Base-by-base conservation (phyloP, 2,797 vertebrate genomes). In the Oryzias dopingdopingensis region DNA sequence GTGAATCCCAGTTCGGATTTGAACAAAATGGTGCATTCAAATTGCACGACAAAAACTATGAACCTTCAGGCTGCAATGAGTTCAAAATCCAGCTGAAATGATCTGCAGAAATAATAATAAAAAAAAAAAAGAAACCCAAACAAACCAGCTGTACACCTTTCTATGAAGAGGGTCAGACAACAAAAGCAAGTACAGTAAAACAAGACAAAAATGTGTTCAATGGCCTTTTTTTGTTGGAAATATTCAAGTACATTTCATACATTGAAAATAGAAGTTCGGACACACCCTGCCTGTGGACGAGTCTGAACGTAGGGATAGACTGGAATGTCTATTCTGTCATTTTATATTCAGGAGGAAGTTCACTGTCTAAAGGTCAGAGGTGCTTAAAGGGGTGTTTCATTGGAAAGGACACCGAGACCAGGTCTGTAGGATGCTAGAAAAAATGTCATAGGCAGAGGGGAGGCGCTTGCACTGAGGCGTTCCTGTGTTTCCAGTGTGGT, bases 241-340 rank as follows among this genome's bases (percentile, higher is more conserved):
- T 80, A 83, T 92, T 92, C 92, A 93, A 92, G 92, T 93, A 92
- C 80, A 82, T 90, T 90, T 86, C 84, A 84, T 91, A 90, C 90
- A 92, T 89, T 90, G 87, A 90, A 85, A 84, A 32, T 65, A 63
- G 78, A 83, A 60, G 63, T 71, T 66, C 70, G 47, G 60, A 75
- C 73, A 80, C 70, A 63, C 77, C 59, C 62, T 60, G 69, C 69
- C 72, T 74, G 58, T 65, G 76, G 74, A 80, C 61, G 74, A 70
- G 66, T 84, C 73, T 84, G 80, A 67, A 67, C 79, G 77, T 79
- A 83, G 76, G 76, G 67, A 69, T 57, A 60, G 59, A 77, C 59
- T 62, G 56, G 65, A 58, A 55, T 57, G 61, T 74, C 60, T 66
- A 52, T 45, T 59, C 58, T 56, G 70, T 76, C 70, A 7, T 40